These are phyloP conservation scores for Drosophila birchii DNA, from an alignment of 2,888 invertebrate genomes.

Conservation along the genomic window DNA sequence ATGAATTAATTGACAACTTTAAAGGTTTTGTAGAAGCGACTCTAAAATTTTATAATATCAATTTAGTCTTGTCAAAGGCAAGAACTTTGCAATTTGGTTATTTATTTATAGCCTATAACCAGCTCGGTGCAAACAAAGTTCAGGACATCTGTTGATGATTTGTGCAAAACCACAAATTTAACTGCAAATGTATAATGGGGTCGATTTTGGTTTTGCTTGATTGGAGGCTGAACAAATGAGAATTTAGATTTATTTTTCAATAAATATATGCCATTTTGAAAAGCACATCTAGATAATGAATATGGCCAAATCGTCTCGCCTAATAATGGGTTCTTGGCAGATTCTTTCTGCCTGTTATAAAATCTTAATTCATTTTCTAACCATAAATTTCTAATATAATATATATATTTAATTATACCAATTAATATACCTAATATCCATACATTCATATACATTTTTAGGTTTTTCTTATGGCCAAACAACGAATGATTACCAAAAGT, in stretches of 20 bases:
- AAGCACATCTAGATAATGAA: too few relatives aligned
- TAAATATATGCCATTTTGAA: too few relatives aligned
- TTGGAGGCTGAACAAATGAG: neutral
- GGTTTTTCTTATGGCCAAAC: too few relatives aligned
- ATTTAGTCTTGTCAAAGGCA: neutral
- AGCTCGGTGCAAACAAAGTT: constrained; percentile 3
- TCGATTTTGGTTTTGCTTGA: neutral
- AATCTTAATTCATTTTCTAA: too few relatives aligned
- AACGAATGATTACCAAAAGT: too few relatives aligned
- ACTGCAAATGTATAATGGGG: neutral
- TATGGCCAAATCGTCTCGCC: too few relatives aligned
- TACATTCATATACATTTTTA: too few relatives aligned
- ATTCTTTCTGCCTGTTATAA: too few relatives aligned
- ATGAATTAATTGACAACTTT: neutral
- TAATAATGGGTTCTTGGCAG: too few relatives aligned
- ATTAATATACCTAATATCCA: too few relatives aligned
- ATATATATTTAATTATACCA: too few relatives aligned
- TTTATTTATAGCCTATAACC: constrained; percentile 8
- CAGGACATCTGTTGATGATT: constrained; percentile 16
- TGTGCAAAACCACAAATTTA: constrained; percentile 13
- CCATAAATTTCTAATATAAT: too few relatives aligned
- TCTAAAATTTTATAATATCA: neutral
- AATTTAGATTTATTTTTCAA: neutral
- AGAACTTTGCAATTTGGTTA: constrained; percentile 2
- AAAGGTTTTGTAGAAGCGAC: neutral